Percentiles rank a stretch among this genome's conserved stretches.
Evolutionary conservation across 2,797 vertebrate genomes (phyloP).

Genomic region (Gambusia yucatana): DNA sequence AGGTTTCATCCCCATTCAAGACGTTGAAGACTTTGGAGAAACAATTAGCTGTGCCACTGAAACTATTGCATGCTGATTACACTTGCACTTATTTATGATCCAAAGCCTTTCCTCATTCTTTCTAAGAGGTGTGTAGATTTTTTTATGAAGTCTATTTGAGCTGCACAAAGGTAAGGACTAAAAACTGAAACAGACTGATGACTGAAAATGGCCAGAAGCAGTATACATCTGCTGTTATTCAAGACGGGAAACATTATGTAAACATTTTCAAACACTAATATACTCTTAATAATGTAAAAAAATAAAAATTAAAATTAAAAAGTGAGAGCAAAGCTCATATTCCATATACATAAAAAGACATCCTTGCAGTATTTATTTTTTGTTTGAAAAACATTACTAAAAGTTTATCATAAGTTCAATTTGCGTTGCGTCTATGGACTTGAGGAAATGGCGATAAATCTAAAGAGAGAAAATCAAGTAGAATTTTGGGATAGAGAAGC

Average conservation of each 20-base stretch:
- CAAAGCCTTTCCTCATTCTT: not conserved
- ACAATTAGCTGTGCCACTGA: not conserved
- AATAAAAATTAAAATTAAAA: not conserved
- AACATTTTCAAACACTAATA: not conserved
- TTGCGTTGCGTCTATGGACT: too few species aligned
- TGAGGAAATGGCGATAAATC: not conserved
- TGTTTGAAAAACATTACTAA: not conserved
- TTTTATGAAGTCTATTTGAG: constrained; percentile 12
- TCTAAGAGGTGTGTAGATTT: not conserved
- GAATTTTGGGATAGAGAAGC: not conserved
- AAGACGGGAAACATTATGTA: not conserved
- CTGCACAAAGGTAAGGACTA: constrained; percentile 2
- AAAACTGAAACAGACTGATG: constrained; percentile 2
- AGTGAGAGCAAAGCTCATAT: not conserved
- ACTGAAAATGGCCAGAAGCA: not conserved
- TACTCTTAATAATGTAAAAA: not conserved
- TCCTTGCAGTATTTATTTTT: not conserved
- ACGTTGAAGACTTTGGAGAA: not conserved
- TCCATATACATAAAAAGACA: not conserved
- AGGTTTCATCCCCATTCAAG: not conserved
- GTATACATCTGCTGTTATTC: not conserved
- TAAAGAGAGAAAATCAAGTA: not conserved
- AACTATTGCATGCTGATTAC: not conserved
- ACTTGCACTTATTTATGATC: not conserved
- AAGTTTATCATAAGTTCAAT: not conserved